Evolutionary conservation across 2,888 invertebrate species (phyloP), one percentile per base, ranked within the genome.

Genomic region (Lasius platythorax): DNA sequence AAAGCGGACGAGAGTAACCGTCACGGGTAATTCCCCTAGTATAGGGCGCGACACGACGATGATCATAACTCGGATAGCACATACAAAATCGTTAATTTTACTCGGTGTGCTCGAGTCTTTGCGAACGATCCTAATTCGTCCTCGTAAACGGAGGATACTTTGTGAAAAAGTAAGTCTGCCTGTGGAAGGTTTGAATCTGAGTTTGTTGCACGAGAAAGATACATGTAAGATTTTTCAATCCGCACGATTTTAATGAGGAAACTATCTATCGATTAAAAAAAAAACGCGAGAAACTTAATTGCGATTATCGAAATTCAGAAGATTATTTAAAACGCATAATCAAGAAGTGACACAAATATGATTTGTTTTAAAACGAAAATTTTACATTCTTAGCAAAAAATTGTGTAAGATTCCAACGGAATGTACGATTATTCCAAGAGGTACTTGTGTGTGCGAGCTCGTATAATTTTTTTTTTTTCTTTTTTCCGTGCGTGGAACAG

Each of bases 1-100:
- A 91, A 92, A 91, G 82, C 88, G 88, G 90, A 88, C 89, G 88
- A 90, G 88, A 90, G 88, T 91, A 93, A 92, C 89, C 87, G 89
- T 85, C 90, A 85, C 78, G 81, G 63, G 86, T 89, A 87, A 88
- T 84, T 87, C 83, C 84, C 76, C 73, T 68, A 79, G 67, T 68
- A 50, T 58, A 50, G 87, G 82, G 67, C 74, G 84, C 81, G 85
- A 76, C 83, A 86, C 64, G 76, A 53, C 81, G 82, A 84, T 87
- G 84, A 90, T 87, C 86, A 83, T 90, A 88, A 84, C 84, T 87
- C 83, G 81, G 63, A 37, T 53, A 8, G 53, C 66, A 68, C 84
- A 53, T 85, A 85, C 89, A 85, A 89, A 89, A 89, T 91, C 86
- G 83, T 87, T 85, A 66, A 86, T 85, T 83, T 81, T 75, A 63